phyloP scores from a whole-genome alignment of 2,888 invertebrate species.

The Reticulitermes lucifugus region DNA sequence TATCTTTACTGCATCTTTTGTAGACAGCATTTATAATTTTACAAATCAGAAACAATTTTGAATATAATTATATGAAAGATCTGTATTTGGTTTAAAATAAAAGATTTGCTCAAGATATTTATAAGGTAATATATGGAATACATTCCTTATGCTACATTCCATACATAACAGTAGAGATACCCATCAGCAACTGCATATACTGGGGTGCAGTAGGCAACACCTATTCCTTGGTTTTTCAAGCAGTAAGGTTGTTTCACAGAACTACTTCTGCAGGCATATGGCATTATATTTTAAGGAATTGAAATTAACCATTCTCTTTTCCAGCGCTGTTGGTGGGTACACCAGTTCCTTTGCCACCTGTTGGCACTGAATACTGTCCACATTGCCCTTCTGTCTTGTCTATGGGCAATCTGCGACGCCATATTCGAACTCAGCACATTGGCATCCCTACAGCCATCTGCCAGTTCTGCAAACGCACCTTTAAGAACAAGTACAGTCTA shows the following conservation, averaged over 20 bases:
- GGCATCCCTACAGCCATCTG: conserved; percentile 45
- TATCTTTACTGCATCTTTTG: not conserved
- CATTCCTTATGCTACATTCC: not conserved
- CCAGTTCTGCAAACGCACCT: conserved; percentile 44
- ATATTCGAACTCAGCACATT: conserved; percentile 51
- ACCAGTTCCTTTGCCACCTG: conserved; percentile 17
- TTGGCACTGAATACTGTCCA: conserved; percentile 44
- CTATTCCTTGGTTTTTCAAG: not conserved
- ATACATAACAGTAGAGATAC: not conserved
- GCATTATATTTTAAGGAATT: not conserved
- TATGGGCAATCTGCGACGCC: conserved; percentile 47
- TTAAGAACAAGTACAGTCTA: conserved; percentile 51
- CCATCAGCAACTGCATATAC: not conserved
- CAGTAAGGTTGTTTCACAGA: no score
- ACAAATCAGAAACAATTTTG: not conserved
- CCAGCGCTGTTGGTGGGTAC: not conserved
- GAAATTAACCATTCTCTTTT: not conserved
- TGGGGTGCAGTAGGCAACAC: not conserved
- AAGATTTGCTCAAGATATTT: not conserved
- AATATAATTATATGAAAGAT: not conserved
- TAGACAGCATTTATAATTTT: not conserved
- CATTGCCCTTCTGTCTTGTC: conserved; percentile 47
- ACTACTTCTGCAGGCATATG: not conserved
- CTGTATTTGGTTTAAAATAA: conserved; percentile 9
- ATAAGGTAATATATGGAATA: not conserved